Conservation (phyloP, 2,113 vertebrate genomes). For the Pelecanus crispus region DNA sequence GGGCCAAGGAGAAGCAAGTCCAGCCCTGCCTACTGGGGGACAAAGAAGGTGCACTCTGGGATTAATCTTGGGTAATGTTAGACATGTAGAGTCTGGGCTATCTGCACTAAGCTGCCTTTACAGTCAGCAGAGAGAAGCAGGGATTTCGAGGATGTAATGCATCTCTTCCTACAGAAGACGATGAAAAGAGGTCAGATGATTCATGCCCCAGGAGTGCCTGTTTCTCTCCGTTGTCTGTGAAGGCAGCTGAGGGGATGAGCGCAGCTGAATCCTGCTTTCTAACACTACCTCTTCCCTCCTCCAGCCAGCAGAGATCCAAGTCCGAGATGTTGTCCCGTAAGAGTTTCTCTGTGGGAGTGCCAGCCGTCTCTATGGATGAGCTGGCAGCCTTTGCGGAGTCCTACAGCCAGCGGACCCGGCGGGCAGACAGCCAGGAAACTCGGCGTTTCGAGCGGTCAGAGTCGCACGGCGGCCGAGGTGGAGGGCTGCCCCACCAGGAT, state of each 20-base stretch:
- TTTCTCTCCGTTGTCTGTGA: neutral
- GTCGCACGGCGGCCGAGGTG: slow-evolving; percentile 12
- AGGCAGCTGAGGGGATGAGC: neutral
- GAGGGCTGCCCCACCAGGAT: slow-evolving; percentile 59
- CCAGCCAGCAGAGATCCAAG: slow-evolving; percentile 84
- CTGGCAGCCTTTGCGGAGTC: slow-evolving; percentile 88
- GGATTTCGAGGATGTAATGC: neutral
- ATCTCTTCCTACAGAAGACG: neutral
- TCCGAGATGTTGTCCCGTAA: slow-evolving; percentile 90
- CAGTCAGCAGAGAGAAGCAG: neutral
- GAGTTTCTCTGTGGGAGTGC: slow-evolving; percentile 80
- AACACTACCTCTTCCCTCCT: neutral
- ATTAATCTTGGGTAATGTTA: neutral
- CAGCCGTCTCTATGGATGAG: slow-evolving; percentile 90
- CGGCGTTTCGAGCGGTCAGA: slow-evolving; percentile 72
- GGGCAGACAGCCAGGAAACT: slow-evolving; percentile 72
- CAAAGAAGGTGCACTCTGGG: neutral
- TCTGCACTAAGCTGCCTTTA: neutral
- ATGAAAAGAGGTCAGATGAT: neutral
- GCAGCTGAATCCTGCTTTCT: neutral
- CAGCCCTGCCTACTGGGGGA: neutral
- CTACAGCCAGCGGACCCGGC: slow-evolving; percentile 75
- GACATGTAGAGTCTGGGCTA: neutral
- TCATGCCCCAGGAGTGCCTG: neutral
- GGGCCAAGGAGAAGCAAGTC: neutral